Evolutionary conservation across 2,797 vertebrate species (phyloP).

Genomic region (Sebastes oblongus): DNA sequence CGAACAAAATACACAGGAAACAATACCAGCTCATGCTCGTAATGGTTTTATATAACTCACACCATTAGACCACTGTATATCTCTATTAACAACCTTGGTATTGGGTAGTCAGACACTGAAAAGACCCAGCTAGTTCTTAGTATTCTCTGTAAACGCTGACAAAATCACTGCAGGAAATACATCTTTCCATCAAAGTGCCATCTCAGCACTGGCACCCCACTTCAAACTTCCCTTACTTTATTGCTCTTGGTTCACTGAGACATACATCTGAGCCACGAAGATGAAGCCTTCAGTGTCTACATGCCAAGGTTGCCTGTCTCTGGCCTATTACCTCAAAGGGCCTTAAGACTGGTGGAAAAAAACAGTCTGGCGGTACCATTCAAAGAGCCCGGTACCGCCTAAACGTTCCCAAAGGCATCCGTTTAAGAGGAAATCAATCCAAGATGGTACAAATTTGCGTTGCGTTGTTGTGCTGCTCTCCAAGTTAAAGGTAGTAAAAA

Average conservation of each 20-base stretch:
- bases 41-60: constrained; percentile 4
- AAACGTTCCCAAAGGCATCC: constrained; percentile 38
- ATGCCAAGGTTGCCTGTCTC: constrained; percentile 48
- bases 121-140: constrained; percentile 29
- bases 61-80: not conserved
- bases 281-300: constrained; percentile 44
- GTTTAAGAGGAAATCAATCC: constrained; percentile 51
- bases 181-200: constrained; percentile 65
- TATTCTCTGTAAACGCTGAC: constrained; percentile 48
- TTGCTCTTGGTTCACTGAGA: constrained; percentile 49
- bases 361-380: constrained; percentile 15
- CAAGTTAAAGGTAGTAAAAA: constrained; percentile 14
- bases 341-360: constrained; percentile 45
- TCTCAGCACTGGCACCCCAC: constrained; percentile 61
- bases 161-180: constrained; percentile 63
- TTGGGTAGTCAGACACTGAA: not conserved
- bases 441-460: constrained; percentile 13
- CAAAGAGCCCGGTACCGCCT: constrained; percentile 19
- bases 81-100: not conserved
- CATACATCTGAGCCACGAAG: constrained; percentile 23
- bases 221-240: constrained; percentile 63
- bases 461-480: constrained; percentile 30
- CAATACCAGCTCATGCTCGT: not conserved
- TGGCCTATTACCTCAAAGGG: constrained; percentile 59
- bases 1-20: constrained; percentile 7